Evolutionary conservation across 1,140 invertebrate species (phyloP).

Genomic region (Vanessa atalanta): DNA sequence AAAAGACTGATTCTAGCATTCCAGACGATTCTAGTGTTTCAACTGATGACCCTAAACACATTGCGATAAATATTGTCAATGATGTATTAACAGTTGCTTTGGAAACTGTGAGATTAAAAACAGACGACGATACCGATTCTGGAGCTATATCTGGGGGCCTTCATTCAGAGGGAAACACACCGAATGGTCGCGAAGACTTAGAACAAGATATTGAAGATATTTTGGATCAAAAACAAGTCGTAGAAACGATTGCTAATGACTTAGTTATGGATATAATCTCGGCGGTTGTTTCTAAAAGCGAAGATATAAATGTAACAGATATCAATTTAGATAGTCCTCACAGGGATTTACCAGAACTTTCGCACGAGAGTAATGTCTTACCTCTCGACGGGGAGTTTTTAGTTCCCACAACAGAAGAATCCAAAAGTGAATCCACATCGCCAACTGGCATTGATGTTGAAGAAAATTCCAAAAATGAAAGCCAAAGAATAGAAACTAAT

Average conservation of each 20-base stretch:
- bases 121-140: constrained; percentile 71
- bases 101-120: constrained; percentile 74
- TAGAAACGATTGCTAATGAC: constrained; percentile 62
- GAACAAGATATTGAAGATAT: constrained; percentile 72
- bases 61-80: constrained; percentile 77
- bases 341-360: constrained; percentile 60
- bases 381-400: constrained; percentile 75
- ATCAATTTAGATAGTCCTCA: constrained; percentile 50
- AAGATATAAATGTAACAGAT: constrained; percentile 44
- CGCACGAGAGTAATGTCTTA: constrained; percentile 72
- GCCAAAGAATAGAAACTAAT: constrained; percentile 59
- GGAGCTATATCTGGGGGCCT: constrained; percentile 72
- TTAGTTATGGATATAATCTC: constrained; percentile 63
- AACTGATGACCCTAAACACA: constrained; percentile 78
- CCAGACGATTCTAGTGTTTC: constrained; percentile 81
- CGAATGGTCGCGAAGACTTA: constrained; percentile 74
- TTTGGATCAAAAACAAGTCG: constrained; percentile 59
- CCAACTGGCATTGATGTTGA: constrained; percentile 39
- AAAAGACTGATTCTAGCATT: constrained; percentile 78
- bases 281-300: constrained; percentile 52
- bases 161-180: constrained; percentile 75
- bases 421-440: constrained; percentile 41
- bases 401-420: constrained; percentile 52
- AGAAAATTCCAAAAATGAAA: constrained; percentile 73
- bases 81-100: constrained; percentile 77